Conservation (phyloP, 2,888 invertebrate species). For the Melanargia galathea region DNA sequence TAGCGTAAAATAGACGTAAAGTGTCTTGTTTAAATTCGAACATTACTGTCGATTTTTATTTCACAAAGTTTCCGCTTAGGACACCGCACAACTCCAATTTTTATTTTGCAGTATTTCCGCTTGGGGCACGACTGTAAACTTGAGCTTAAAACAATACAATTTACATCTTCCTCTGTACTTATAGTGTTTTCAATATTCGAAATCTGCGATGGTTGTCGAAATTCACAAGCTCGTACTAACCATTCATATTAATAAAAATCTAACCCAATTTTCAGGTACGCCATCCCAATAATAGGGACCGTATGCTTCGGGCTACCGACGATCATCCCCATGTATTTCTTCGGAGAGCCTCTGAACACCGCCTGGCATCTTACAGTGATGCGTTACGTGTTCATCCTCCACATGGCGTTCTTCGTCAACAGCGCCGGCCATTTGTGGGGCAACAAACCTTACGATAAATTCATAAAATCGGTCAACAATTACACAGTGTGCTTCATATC, state of each 20-base stretch:
- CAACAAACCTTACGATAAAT: conserved; percentile 5
- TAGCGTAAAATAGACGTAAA: too few species aligned
- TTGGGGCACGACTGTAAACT: too few species aligned
- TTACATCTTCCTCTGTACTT: too few species aligned
- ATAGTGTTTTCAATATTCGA: too few species aligned
- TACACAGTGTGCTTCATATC: conserved; percentile 44
- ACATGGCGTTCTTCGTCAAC: not conserved
- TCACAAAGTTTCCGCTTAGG: too few species aligned
- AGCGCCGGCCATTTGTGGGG: conserved; percentile 6
- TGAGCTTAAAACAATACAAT: too few species aligned
- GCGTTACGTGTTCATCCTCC: conserved; percentile 61
- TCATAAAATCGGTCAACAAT: conserved; percentile 44
- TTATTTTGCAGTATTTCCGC: too few species aligned
- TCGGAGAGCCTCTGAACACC: conserved; percentile 76
- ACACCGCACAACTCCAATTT: too few species aligned
- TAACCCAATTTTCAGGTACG: conserved; percentile 68
- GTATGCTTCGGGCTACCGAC: conserved; percentile 71
- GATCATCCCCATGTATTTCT: conserved; percentile 76
- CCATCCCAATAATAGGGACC: conserved; percentile 81
- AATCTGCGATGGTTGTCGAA: not conserved
- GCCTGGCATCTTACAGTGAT: conserved; percentile 64
- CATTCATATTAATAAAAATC: too few species aligned
- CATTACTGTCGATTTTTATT: too few species aligned
- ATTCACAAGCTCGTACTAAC: not conserved
- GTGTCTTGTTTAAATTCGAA: too few species aligned